Evolutionary conservation across 1,140 invertebrate species (phyloP).

Genomic region (Rhyzopertha dominica): DNA sequence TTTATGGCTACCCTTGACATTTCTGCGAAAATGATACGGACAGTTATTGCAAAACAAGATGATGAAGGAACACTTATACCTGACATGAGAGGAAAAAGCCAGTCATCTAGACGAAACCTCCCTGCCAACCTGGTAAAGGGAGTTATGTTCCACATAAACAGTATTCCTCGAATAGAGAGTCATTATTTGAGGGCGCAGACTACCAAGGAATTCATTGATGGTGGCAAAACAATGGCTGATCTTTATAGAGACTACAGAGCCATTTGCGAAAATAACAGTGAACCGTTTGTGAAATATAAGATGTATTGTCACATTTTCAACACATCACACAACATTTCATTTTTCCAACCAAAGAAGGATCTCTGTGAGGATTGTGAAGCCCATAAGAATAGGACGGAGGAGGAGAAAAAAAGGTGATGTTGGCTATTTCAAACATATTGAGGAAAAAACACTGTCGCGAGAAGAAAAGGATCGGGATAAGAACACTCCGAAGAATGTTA

Average conservation of each 20-base stretch:
- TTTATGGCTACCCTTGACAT: too few species aligned
- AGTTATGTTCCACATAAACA: constrained; percentile 30
- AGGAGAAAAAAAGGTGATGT: constrained; percentile 11
- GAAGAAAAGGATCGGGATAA: constrained; percentile 7
- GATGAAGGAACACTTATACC: constrained; percentile 5
- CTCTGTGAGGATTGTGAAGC: constrained; percentile 24
- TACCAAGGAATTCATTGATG: constrained; percentile 30
- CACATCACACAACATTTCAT: constrained; percentile 8
- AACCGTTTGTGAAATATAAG: neutral
- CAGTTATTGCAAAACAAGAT: too few species aligned
- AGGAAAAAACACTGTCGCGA: constrained; percentile 1
- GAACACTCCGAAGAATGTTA: constrained; percentile 16
- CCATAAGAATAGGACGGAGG: constrained; percentile 29
- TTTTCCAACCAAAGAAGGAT: constrained; percentile 26
- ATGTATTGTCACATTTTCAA: constrained; percentile 9
- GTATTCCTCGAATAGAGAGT: constrained; percentile 25
- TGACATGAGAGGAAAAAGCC: constrained; percentile 25
- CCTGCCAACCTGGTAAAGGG: constrained; percentile 4
- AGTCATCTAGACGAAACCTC: constrained; percentile 28
- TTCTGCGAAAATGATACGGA: too few species aligned
- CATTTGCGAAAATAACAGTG: constrained; percentile 5
- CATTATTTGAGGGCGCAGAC: constrained; percentile 29
- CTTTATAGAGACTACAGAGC: constrained; percentile 27
- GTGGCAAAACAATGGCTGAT: constrained; percentile 29
- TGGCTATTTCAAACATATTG: neutral